These are phyloP conservation scores for Heliconius charithonia DNA, from an alignment of 2,888 invertebrate species.

Conservation along the genomic window DNA sequence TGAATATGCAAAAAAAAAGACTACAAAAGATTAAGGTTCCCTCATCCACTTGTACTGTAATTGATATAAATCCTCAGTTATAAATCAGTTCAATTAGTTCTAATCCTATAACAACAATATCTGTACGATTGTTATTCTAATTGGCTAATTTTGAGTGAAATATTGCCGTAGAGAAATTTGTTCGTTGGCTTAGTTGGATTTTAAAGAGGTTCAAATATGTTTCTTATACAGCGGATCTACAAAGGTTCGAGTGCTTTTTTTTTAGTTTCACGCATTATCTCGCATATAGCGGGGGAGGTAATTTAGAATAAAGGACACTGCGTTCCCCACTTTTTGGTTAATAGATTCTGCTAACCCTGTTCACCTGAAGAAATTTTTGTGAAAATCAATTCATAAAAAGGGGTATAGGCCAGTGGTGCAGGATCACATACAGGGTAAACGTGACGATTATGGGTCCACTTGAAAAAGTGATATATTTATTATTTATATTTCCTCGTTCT, in stretches of 20 bases:
- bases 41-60: not conserved
- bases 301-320: not conserved
- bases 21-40: not conserved
- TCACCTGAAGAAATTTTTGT: not conserved
- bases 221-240: not conserved
- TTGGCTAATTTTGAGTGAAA: constrained; percentile 4
- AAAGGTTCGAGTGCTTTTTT: not conserved
- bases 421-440: not conserved
- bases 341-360: not conserved
- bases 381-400: too few relatives aligned
- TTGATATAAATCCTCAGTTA: constrained; percentile 4
- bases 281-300: not conserved
- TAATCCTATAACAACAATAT: constrained; percentile 17
- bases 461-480: not conserved
- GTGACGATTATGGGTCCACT: not conserved
- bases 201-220: not conserved
- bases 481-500: not conserved
- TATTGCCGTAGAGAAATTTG: not conserved
- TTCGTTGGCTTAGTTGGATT: not conserved
- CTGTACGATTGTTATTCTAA: constrained; percentile 4
- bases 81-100: constrained; percentile 3
- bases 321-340: not conserved
- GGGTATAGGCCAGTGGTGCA: not conserved
- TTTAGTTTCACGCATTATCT: not conserved
- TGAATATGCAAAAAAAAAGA: not conserved